Base-by-base conservation (phyloP, 2,888 invertebrate genomes). In the Phalangium opilio region DNA sequence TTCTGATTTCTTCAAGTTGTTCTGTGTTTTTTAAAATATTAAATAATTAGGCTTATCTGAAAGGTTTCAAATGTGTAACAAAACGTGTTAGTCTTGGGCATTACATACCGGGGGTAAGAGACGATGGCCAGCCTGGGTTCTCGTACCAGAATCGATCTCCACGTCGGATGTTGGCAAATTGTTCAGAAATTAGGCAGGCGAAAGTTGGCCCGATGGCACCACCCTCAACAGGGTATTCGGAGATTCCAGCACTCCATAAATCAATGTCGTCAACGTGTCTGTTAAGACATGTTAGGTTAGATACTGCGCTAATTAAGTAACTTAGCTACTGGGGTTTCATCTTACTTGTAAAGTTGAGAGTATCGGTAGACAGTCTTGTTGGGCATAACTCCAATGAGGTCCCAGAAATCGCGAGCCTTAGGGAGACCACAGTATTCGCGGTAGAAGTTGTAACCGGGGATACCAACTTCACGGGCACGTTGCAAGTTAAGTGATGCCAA, bases 151-250 rank as follows among this genome's bases (percentile, higher is more conserved):
- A 91, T 65, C 91, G 76, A 67, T 93, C 91, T 8, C 71, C 72
- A 41, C 83, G 74, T 64, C 87, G 76, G 1, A 86, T 75, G 62
- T 74, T 72, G 21, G 83, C 83, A 71, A 91, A 87, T 67, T 91
- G 90, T 20, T 84, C 84, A 20, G 87, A 90, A 27, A 89, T 69
- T 52, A 93, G 74, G 63, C 91, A 93, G 45, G 87, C 86, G 62
- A 91, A 90, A 44, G 90, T 87, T 1, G 91, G 90, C 43, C 93
- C 91, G 51, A 93, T 73, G 81, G 91, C 83, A 47, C 86, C 86
- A 41, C 87, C 90, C 7, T 85, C 83, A 45, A 90, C 71, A 2
- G 89, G 83, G 52, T 81, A 73, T 63, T 93, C 93, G 0, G 89
- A 86, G 8, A 91, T 86, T 43, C 90, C 91, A 41, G 89, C 91